phyloP scores from a whole-genome alignment of 2,888 invertebrate genomes.

The Cistogaster globosa region DNA sequence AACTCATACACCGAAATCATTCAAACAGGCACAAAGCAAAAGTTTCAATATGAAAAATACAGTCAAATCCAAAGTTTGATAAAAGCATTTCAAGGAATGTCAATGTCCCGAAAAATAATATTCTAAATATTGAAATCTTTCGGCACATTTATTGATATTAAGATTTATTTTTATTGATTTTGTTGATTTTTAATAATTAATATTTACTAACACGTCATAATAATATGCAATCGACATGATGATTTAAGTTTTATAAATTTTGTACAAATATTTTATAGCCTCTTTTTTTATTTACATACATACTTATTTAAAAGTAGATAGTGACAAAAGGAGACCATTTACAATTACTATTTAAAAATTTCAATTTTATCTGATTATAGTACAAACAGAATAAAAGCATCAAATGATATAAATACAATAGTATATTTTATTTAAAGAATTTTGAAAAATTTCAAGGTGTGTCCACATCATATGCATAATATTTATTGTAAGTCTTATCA shows the following conservation, averaged over 20 bases:
- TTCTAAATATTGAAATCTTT: not conserved
- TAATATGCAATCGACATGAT: constrained; percentile 56
- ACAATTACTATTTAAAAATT: not conserved
- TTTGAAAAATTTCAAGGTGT: not conserved
- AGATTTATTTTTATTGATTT: not conserved
- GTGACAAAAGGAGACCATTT: not conserved
- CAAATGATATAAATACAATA: too few species aligned
- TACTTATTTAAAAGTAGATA: not conserved
- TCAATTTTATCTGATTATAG: too few species aligned
- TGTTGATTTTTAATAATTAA: constrained; percentile 7
- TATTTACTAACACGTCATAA: constrained; percentile 11
- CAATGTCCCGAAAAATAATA: not conserved
- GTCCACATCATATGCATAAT: constrained; percentile 64
- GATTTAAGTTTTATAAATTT: constrained; percentile 53
- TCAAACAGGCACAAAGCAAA: not conserved
- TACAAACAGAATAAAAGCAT: too few species aligned
- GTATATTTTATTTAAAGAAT: not conserved
- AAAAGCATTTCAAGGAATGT: not conserved
- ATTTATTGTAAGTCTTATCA: not conserved
- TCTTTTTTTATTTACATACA: not conserved
- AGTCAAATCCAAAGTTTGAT: not conserved
- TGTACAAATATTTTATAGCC: constrained; percentile 64
- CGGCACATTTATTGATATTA: not conserved
- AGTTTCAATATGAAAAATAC: not conserved
- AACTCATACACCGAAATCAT: not conserved